Percentiles rank a stretch among this genome's conserved stretches.
Evolutionary conservation across 2,113 vertebrate species (phyloP).

Genomic region (Brachirus orientalis): DNA sequence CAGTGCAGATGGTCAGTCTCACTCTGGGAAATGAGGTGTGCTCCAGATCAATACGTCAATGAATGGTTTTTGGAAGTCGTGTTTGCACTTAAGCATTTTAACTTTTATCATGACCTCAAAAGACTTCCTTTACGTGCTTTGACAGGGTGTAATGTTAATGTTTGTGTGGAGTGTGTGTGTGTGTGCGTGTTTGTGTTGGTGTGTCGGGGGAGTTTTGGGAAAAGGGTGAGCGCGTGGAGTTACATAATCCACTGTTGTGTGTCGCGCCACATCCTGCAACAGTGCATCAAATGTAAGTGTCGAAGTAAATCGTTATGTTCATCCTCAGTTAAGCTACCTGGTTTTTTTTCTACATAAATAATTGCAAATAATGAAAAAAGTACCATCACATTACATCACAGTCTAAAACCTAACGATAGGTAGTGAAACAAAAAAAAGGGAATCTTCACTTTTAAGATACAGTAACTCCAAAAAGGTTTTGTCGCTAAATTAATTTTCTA

Average conservation of each 20-base stretch:
- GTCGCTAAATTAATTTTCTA: too few relatives aligned
- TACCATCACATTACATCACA: too few relatives aligned
- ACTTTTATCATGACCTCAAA: slow-evolving; percentile 50
- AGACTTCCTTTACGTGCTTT: slow-evolving; percentile 24
- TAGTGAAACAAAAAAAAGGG: too few relatives aligned
- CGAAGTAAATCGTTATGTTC: neutral
- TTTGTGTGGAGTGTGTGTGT: slow-evolving; percentile 1
- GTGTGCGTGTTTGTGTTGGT: slow-evolving; percentile 10
- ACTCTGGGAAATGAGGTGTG: slow-evolving; percentile 42
- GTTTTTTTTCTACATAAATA: neutral
- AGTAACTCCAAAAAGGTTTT: too few relatives aligned
- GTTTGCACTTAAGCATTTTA: slow-evolving; percentile 58
- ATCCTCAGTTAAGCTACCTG: neutral
- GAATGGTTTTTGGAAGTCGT: slow-evolving; percentile 63
- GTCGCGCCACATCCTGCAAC: slow-evolving; percentile 1
- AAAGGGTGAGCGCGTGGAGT: slow-evolving; percentile 37
- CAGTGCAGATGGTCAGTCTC: slow-evolving; percentile 21
- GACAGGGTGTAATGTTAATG: neutral
- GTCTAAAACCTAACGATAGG: too few relatives aligned
- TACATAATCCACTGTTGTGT: slow-evolving; percentile 35
- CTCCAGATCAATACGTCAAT: slow-evolving; percentile 59
- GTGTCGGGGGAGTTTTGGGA: neutral
- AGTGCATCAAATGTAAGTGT: neutral
- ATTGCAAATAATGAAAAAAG: neutral
- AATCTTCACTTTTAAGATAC: too few relatives aligned